Evolutionary conservation across 1,140 invertebrate genomes (phyloP).

Genomic region (Temnothorax curvispinosus): DNA sequence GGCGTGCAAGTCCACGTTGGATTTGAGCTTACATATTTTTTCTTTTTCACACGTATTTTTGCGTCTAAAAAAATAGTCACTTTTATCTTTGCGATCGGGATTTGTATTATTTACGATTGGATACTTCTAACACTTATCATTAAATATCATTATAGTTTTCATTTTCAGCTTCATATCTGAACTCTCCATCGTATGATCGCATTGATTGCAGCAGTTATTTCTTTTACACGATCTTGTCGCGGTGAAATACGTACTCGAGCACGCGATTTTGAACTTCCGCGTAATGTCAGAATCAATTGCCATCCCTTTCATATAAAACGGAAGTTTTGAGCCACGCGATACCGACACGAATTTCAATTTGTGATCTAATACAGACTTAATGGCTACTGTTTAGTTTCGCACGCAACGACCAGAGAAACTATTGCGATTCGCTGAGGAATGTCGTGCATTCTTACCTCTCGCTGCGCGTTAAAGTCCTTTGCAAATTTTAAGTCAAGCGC

Average conservation of each 20-base stretch:
- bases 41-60: not conserved
- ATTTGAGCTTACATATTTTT: not conserved
- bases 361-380: not conserved
- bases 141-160: conserved; percentile 7
- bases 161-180: not conserved
- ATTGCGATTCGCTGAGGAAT: not conserved
- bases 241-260: not conserved
- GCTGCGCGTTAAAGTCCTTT: not conserved
- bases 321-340: conserved; percentile 22
- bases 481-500: conserved; percentile 2
- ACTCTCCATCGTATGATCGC: not conserved
- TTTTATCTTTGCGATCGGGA: not conserved
- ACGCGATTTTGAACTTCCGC: conserved; percentile 38
- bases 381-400: not conserved
- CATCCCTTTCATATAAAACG: conserved; percentile 16
- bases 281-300: not conserved
- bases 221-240: conserved; percentile 22
- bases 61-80: not conserved
- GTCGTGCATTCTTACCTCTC: not conserved
- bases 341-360: not conserved
- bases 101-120: not conserved
- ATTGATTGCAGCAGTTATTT: conserved; percentile 18
- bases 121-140: not conserved
- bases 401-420: not conserved
- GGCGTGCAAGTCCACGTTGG: not conserved